phyloP scores from a whole-genome alignment of 2,797 vertebrate species.

The Sebastes diaconus region DNA sequence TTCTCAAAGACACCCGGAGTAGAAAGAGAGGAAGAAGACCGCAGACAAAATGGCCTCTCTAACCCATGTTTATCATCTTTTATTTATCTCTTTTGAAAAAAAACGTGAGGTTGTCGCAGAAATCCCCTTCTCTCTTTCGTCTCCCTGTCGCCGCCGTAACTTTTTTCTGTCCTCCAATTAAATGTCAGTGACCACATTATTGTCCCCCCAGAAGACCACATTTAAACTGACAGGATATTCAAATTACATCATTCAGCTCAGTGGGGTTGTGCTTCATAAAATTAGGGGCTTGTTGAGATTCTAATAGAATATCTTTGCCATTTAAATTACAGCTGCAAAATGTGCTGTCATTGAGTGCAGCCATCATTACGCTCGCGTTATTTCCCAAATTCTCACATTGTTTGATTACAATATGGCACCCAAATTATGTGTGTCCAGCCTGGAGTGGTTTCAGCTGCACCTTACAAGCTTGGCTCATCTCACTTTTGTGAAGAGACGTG shows the following conservation, averaged over 20 bases:
- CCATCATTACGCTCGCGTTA: constrained; percentile 50
- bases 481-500: constrained; percentile 47
- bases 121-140: constrained; percentile 41
- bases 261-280: constrained; percentile 64
- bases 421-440: constrained; percentile 50
- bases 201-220: constrained; percentile 49
- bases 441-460: constrained; percentile 59
- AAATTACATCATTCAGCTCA: constrained; percentile 65
- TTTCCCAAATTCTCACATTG: constrained; percentile 60
- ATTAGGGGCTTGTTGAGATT: constrained; percentile 70
- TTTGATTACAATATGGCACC: constrained; percentile 67
- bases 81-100: constrained; percentile 71
- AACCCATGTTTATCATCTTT: constrained; percentile 77
- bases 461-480: constrained; percentile 58
- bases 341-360: constrained; percentile 45
- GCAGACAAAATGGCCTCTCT: constrained; percentile 70
- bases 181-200: constrained; percentile 65
- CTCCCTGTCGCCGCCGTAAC: constrained; percentile 35
- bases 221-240: constrained; percentile 64
- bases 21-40: constrained; percentile 56
- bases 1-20: constrained; percentile 73
- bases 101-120: constrained; percentile 61
- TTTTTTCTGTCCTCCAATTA: constrained; percentile 66
- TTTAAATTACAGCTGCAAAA: constrained; percentile 69
- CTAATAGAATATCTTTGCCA: constrained; percentile 67